Base-by-base conservation (phyloP, 2,113 vertebrate genomes). In the Xiphorhynchus elegans region DNA sequence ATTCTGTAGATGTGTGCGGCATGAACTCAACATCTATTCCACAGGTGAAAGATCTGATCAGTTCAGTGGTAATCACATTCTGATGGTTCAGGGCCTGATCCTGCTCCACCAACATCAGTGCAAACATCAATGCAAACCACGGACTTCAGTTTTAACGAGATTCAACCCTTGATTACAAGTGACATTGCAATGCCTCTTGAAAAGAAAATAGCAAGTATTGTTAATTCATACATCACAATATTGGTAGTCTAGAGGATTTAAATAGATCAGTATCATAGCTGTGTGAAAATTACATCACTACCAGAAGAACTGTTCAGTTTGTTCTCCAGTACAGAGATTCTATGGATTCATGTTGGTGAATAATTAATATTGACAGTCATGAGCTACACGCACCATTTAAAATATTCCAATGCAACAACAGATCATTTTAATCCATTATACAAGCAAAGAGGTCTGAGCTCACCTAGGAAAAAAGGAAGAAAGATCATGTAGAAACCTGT, bases 401-500 rank as follows among this genome's bases (percentile, higher is more conserved):
- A 82, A 59, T 53, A 82, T 44, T 87, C 55, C 64, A 90, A 2
- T 62, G n/a, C 17, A 33, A 70, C 10, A 66, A 28, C 0, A 80
- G n/a, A 53, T 68, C 29, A 46, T 44, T 86, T 75, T 37, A 37
- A 81, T 42, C 17, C 24, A 11, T 72, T 72, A 49, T 21, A 78
- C 24, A 55, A 63, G 33, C 75, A 60, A 49, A 39, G 23, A 93
- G 44, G 7, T 56, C 66, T 62, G 67, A 66, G 42, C 14, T 92
- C 37, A 89, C 10, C 10, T 33, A 76, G 35, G n/a, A 42, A 63
- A 94, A 96, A 68, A 19, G 9, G 39, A 68, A 40, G 35, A 50
- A 77, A 70, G 25, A 64, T 90, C 60, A 86, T 53, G 60, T 55
- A 96, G 66, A 49, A 92, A 83, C 47, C 17, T 89, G 73, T 66